phyloP scores from a whole-genome alignment of 2,888 invertebrate genomes.

The Tuberolachnus salignus region DNA sequence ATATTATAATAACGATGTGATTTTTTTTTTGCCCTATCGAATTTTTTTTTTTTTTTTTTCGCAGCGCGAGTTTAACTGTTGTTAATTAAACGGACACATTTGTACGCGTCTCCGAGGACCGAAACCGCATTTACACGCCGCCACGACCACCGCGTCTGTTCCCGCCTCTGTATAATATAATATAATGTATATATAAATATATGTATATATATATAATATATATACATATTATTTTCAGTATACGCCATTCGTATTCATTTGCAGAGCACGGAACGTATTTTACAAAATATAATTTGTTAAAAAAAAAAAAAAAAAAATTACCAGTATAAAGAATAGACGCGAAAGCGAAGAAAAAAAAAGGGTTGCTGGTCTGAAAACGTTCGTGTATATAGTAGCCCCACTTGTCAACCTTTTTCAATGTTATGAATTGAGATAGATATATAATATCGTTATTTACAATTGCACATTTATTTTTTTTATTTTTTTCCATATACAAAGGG shows the following conservation, averaged over 20 bases:
- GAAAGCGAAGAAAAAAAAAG: constrained; percentile 19
- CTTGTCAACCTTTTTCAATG: constrained; percentile 47
- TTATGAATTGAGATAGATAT: constrained; percentile 38
- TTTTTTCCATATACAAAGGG: background rate
- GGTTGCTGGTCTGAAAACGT: constrained; percentile 19
- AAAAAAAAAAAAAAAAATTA: background rate
- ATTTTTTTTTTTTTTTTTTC: constrained; percentile 38
- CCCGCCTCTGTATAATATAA: background rate
- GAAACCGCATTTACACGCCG: constrained; percentile 23
- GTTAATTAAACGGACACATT: constrained; percentile 44
- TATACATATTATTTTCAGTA: background rate
- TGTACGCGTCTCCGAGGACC: constrained; percentile 30
- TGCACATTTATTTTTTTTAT: too few species aligned
- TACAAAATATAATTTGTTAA: constrained; percentile 44
- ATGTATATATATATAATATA: too few species aligned
- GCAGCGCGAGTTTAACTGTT: constrained; percentile 21
- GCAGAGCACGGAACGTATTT: constrained; percentile 18
- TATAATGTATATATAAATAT: too few species aligned
- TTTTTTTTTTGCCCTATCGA: constrained; percentile 27
- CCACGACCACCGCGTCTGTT: background rate
- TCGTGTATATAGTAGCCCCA: background rate
- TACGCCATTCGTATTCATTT: constrained; percentile 35
- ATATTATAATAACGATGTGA: constrained; percentile 21
- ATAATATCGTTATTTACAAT: constrained; percentile 11
- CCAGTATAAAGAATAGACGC: constrained; percentile 14